Percentiles rank a stretch among this genome's conserved stretches.
These are phyloP conservation scores for Drosophila bunnanda DNA, from an alignment of 2,888 invertebrate genomes.

Conservation along the genomic window DNA sequence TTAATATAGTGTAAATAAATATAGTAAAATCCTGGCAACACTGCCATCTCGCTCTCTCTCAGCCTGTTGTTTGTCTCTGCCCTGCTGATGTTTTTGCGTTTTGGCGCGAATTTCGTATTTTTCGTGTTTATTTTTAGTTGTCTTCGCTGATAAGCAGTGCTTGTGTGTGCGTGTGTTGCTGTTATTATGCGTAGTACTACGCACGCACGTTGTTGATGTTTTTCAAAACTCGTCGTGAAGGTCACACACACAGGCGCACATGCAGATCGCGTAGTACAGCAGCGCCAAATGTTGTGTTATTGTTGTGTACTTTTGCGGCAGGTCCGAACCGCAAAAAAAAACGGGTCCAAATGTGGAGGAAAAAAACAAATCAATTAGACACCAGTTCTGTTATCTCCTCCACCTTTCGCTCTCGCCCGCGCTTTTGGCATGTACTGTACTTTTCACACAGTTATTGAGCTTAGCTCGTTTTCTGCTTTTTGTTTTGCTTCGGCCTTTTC, in stretches of 20 bases:
- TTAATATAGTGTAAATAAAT: not conserved
- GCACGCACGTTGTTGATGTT: constrained; percentile 61
- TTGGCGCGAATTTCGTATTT: constrained; percentile 68
- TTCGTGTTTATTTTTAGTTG: constrained; percentile 64
- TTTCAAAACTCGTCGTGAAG: constrained; percentile 69
- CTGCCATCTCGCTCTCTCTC: constrained; percentile 28
- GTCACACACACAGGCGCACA: constrained; percentile 57
- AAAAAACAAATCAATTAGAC: constrained; percentile 42
- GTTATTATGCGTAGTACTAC: constrained; percentile 51
- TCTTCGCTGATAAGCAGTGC: constrained; percentile 61
- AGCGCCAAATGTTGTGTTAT: constrained; percentile 35
- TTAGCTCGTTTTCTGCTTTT: constrained; percentile 44
- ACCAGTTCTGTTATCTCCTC: constrained; percentile 43
- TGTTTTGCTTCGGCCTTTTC: constrained; percentile 65
- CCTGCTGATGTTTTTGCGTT: constrained; percentile 50
- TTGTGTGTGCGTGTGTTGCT: constrained; percentile 27
- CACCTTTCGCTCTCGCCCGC: constrained; percentile 7
- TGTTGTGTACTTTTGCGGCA: constrained; percentile 42
- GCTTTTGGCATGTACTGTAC: constrained; percentile 65
- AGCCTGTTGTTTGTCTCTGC: constrained; percentile 43
- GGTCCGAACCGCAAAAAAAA: constrained; percentile 33
- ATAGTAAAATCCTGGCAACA: constrained; percentile 2
- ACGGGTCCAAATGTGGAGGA: constrained; percentile 15
- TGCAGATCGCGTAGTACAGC: constrained; percentile 66
- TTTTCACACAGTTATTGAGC: constrained; percentile 48